Conservation (phyloP, 2,113 vertebrate genomes). For the Orcinus orca region DNA sequence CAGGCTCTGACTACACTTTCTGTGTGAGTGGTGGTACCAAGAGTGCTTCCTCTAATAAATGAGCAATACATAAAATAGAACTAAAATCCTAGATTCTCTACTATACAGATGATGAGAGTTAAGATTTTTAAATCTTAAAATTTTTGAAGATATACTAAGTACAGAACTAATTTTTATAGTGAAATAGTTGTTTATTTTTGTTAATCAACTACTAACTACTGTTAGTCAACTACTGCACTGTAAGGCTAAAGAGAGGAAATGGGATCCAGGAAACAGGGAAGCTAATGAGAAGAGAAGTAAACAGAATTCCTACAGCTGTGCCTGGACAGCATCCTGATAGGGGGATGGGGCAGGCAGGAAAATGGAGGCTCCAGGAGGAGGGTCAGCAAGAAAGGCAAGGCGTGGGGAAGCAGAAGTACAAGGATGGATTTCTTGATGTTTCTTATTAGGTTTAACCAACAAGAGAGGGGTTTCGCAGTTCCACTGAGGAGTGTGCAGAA, state of each 20-base stretch:
- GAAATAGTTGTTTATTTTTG: background rate
- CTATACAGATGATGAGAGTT: background rate
- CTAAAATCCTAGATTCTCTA: background rate
- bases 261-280: background rate
- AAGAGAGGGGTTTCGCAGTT: background rate
- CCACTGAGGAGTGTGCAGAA: background rate
- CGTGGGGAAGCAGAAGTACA: background rate
- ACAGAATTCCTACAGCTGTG: background rate
- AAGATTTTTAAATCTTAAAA: background rate
- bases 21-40: background rate
- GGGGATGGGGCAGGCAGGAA: background rate
- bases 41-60: background rate
- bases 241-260: background rate
- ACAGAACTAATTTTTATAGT: background rate
- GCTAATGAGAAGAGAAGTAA: background rate
- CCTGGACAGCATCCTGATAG: too few species aligned
- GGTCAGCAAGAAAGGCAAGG: background rate
- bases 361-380: background rate
- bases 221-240: background rate
- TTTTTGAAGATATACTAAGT: background rate
- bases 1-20: background rate
- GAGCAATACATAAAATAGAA: background rate
- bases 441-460: background rate
- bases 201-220: background rate
- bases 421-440: background rate